phyloP scores from a whole-genome alignment of 1,140 invertebrate species.

The Drosophila littoralis region DNA sequence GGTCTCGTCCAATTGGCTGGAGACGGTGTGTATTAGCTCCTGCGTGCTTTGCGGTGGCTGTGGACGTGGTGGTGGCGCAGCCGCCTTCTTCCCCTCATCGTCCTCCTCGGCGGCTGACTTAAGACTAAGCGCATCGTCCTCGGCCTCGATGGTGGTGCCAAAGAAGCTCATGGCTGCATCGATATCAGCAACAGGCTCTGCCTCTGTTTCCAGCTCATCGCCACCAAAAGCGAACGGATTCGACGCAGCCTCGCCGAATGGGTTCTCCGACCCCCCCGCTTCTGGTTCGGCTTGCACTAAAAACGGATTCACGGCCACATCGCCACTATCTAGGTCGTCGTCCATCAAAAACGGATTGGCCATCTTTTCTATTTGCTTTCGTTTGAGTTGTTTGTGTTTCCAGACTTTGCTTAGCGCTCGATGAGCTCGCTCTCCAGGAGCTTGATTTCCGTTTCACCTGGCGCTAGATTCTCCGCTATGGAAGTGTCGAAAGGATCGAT shows the following conservation, averaged over 20 bases:
- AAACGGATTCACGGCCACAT: constrained; percentile 87
- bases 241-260: constrained; percentile 77
- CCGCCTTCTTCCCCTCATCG: constrained; percentile 73
- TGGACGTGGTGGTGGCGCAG: constrained; percentile 86
- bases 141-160: constrained; percentile 72
- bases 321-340: constrained; percentile 86
- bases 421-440: constrained; percentile 90
- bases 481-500: constrained; percentile 93
- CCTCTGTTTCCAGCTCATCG: constrained; percentile 64
- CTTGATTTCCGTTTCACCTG: constrained; percentile 91
- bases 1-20: constrained; percentile 94
- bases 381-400: constrained; percentile 5
- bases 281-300: constrained; percentile 70
- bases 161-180: constrained; percentile 78
- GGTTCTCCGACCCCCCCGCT: constrained; percentile 65
- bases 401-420: constrained; percentile 69
- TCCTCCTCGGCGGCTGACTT: constrained; percentile 78
- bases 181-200: constrained; percentile 58
- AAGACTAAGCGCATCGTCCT: constrained; percentile 74
- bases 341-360: constrained; percentile 92
- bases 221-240: constrained; percentile 87
- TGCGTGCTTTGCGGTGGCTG: constrained; percentile 90
- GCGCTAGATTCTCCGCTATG: constrained; percentile 89
- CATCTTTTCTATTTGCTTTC: constrained; percentile 80
- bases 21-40: constrained; percentile 93